Base-by-base conservation (phyloP, 2,797 vertebrate species). In the Falco cherrug region DNA sequence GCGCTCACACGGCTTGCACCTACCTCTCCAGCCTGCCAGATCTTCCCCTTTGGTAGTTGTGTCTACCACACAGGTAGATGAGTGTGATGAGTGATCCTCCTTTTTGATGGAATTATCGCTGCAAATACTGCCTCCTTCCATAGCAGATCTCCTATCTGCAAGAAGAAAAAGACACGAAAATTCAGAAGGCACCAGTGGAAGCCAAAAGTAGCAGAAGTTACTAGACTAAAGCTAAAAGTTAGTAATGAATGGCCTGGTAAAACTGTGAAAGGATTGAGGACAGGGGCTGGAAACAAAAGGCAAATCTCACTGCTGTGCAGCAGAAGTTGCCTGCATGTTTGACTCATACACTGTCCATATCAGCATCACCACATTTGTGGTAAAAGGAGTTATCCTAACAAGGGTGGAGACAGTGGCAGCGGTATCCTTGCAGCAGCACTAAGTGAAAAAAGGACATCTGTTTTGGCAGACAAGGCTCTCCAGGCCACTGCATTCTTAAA, bases 1-100 rank as follows among this genome's bases (percentile, higher is more conserved):
- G 45, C 70, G 16, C 45, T 20, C 22, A 3, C 15, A 10, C 5
- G 24, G 56, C 57, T 28, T 13, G 21, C 33, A 80, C 98, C 75
- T 94, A 99, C 99, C 98, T 97, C 97, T 98, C 95, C 98, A 97
- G 87, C 97, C 41, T 45, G 96, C 16, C 11, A 93, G 65, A 91
- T 79, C 96, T 24, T 99, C 99, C n/a, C 97, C 98, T 64, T 98
- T 98, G 35, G 99, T 99, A 22, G 99, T 99, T 5, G 99, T 99
- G 95, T 99, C 99, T 8, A 99, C 99, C 51, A 97, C 82, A 31
- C 99, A 99, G 25, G 98, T 95, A 6, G 99, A 99, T 0, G 99
- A 99, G 31, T 97, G 98, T 0, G 99, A 99, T 0, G 99, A 99
- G 88, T 93, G 98, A 43, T 98, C 98, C 57, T 95, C 98, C 60